phyloP scores from a whole-genome alignment of 2,888 invertebrate species.

The Cremastobaeus sp. region DNA sequence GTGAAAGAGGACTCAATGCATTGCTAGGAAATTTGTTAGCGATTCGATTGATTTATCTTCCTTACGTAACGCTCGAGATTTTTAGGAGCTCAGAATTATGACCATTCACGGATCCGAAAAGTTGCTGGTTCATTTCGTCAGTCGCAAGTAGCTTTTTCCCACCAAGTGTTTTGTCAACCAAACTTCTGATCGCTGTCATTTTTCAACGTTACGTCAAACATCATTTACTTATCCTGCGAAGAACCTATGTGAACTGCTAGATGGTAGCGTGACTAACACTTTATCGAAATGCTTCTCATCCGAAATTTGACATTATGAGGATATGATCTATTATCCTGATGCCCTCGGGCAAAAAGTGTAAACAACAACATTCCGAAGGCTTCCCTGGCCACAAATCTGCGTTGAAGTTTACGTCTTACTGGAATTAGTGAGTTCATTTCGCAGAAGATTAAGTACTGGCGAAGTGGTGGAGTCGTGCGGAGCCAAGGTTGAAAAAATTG shows the following conservation, averaged over 20 bases:
- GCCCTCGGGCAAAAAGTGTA: no score
- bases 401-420: no score
- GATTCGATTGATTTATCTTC: background rate
- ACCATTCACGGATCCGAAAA: slow-evolving; percentile 23
- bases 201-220: slow-evolving; percentile 38
- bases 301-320: no score
- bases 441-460: no score
- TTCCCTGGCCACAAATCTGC: no score
- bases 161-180: slow-evolving; percentile 41
- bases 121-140: slow-evolving; percentile 31
- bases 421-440: no score
- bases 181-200: slow-evolving; percentile 10
- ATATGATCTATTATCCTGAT: no score
- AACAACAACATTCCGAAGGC: no score
- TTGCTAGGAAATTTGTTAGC: background rate
- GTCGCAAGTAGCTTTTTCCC: slow-evolving; percentile 29
- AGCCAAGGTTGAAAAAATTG: no score
- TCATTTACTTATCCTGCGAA: background rate
- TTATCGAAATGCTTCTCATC: no score
- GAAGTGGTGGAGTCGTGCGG: no score
- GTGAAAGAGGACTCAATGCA: no score
- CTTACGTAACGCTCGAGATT: background rate
- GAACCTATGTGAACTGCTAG: slow-evolving; percentile 6
- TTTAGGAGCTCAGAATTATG: background rate
- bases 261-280: slow-evolving; percentile 16